Conservation (phyloP, 2,113 vertebrate species). For the Mustela nigripes region DNA sequence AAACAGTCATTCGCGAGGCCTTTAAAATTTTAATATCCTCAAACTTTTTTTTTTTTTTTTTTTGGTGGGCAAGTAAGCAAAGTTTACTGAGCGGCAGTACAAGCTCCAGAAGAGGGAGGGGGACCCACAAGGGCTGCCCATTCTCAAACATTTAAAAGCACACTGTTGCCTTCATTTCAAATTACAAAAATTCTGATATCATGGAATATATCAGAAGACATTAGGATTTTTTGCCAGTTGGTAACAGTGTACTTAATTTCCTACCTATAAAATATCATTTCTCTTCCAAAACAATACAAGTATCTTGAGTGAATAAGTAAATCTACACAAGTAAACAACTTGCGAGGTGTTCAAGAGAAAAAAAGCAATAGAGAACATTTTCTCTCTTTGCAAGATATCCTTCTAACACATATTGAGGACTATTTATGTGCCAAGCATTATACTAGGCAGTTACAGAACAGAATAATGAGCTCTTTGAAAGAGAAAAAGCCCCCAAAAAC, state of each 20-base stretch:
- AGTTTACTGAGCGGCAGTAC: too few species aligned
- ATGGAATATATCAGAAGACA: not conserved
- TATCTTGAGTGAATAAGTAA: not conserved
- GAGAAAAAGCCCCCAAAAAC: not conserved
- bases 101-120: too few species aligned
- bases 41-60: too few species aligned
- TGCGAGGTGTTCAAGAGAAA: constrained; percentile 9
- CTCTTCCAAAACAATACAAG: constrained; percentile 12
- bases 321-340: not conserved
- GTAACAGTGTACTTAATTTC: not conserved
- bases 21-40: not conserved
- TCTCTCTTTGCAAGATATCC: not conserved
- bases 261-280: constrained; percentile 5
- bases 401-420: not conserved
- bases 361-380: not conserved
- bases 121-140: too few species aligned
- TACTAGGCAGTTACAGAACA: not conserved
- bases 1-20: not conserved
- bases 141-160: not conserved
- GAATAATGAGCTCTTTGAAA: constrained; percentile 10
- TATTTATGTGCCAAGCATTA: not conserved
- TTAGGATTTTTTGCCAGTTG: not conserved
- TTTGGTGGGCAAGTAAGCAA: too few species aligned
- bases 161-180: not conserved
- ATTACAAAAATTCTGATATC: not conserved